Evolutionary conservation across 2,113 vertebrate genomes (phyloP).

Genomic region (Petromus typicus): DNA sequence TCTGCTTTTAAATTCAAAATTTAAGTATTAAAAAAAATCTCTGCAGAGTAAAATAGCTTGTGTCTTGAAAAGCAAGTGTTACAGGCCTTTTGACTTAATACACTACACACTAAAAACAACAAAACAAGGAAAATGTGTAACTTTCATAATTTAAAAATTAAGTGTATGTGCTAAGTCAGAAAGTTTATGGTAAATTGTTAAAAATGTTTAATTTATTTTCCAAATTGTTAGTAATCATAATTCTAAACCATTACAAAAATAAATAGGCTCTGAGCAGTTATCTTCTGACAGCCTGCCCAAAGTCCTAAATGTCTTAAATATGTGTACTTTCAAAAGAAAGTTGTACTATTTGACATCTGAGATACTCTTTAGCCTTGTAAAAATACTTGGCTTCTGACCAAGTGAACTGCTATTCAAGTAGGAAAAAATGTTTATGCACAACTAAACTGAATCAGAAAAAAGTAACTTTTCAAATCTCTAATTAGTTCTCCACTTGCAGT

Average conservation of each 20-base stretch:
- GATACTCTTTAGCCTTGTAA: not conserved
- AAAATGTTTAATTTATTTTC: constrained; percentile 68
- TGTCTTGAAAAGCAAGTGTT: constrained; percentile 91
- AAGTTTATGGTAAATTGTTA: constrained; percentile 50
- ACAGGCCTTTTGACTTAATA: constrained; percentile 94
- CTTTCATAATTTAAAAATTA: constrained; percentile 76
- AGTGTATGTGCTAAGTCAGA: constrained; percentile 68
- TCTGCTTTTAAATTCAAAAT: constrained; percentile 76
- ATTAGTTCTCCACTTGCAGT: not conserved
- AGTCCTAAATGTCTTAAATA: not conserved
- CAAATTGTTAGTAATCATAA: constrained; percentile 71
- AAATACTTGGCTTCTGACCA: not conserved
- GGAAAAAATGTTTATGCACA: not conserved
- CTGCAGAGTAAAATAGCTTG: constrained; percentile 73
- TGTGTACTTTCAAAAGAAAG: not conserved
- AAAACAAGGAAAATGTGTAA: constrained; percentile 79
- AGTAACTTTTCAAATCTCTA: not conserved
- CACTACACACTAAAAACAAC: constrained; percentile 85
- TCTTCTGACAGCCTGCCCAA: constrained; percentile 40
- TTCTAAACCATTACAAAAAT: constrained; percentile 48
- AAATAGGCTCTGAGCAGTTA: constrained; percentile 48
- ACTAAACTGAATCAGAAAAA: not conserved
- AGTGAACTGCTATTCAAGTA: not conserved
- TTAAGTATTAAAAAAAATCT: constrained; percentile 78
- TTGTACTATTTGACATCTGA: not conserved